These are phyloP conservation scores for Watsonalla cultraria DNA, from an alignment of 2,888 invertebrate species.

Conservation along the genomic window DNA sequence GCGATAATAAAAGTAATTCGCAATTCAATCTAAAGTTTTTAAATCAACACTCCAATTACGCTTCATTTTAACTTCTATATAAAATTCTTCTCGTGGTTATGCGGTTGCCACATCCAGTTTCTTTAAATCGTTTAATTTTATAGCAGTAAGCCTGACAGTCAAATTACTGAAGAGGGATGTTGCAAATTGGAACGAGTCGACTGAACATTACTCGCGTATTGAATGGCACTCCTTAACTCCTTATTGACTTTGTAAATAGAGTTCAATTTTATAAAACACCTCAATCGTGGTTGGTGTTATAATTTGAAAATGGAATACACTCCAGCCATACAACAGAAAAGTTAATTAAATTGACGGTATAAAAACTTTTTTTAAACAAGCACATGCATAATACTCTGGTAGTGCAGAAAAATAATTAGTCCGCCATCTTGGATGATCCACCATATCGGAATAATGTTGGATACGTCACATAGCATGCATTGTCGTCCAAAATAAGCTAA, in stretches of 20 bases:
- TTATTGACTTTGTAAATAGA: constrained; percentile 4
- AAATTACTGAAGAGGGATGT: constrained; percentile 49
- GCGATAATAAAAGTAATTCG: background rate
- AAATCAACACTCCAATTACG: background rate
- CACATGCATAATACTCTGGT: no score
- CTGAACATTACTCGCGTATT: constrained; percentile 22
- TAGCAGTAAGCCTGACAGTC: constrained; percentile 42
- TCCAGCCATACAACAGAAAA: no score
- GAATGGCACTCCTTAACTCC: constrained; percentile 11
- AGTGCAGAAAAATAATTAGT: no score
- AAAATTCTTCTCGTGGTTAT: background rate
- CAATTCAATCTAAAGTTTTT: background rate
- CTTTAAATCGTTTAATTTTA: constrained; percentile 28
- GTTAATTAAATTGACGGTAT: no score
- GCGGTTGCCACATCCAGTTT: constrained; percentile 27
- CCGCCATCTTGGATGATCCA: no score
- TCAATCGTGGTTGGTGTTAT: background rate
- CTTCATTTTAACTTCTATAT: background rate
- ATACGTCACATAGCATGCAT: no score
- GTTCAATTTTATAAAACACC: background rate
- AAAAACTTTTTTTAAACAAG: no score
- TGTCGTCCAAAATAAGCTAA: no score
- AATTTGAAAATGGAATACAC: no score
- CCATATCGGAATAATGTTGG: no score
- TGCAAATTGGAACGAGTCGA: constrained; percentile 49